Base-by-base conservation (phyloP, 2,113 vertebrate species). In the Elephantulus edwardii region DNA sequence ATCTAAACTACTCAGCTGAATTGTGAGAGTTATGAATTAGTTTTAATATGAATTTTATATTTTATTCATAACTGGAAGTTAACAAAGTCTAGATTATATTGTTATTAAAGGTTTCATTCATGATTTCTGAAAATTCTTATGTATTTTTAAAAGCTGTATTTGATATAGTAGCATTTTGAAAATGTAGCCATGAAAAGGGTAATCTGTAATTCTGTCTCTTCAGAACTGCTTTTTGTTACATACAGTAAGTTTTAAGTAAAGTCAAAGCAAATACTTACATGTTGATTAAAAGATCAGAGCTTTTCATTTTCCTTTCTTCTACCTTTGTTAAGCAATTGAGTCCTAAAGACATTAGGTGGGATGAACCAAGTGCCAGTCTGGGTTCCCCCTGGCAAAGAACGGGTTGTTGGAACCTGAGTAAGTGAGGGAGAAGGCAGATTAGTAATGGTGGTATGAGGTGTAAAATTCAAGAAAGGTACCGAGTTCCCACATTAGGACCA, bases 141-240 rank as follows among this genome's bases (percentile, higher is more conserved):
- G 17, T 93, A 71, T 88, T 89, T 86, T 50, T 44, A 74, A 90
- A 91, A 83, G 35, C 71, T 88, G 72, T 10, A 38, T 88, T 81
- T 88, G 22, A 80, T 30, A 28, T 54, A 44, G 38, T 60, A 86
- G 7, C 50, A 89, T 93, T 86, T 93, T 83, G 62, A 82, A 93
- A n/a, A 24, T 72, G 22, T 81, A 24, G 35, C 13, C 76, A 33
- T 62, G 46, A 6, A 82, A 78, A n/a, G 48, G 20, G 30, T 13
- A 54, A 52, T 81, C 28, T 68, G 1, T 80, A 87, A 76, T 26
- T 70, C 35, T 28, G 44, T 83, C 75, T 87, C n/a, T 92, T 93
- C 17, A n/a, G 66, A 80, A 24, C 19, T 89, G 11, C 83, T 86
- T 20, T 74, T 78, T 88, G 9, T 84, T 70, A 64, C 75, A 81